These are phyloP conservation scores for Cololabis saira DNA, from an alignment of 2,113 vertebrate species.

Conservation along the genomic window DNA sequence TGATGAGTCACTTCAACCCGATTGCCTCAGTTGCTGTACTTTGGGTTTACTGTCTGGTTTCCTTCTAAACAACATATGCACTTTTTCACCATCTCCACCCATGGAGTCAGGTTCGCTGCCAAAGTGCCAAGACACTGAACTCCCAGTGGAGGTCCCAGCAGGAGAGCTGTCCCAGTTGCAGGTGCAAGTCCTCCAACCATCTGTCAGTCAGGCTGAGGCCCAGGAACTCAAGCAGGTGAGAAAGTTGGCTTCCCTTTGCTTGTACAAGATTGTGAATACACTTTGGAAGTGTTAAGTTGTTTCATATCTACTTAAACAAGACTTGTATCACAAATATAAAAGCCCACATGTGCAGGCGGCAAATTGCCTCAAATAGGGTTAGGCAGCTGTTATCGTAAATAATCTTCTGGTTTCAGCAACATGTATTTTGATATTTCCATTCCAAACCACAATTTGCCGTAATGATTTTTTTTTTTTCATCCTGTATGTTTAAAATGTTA, in stretches of 20 bases:
- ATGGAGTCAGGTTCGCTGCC: constrained; percentile 79
- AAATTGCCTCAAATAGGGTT: constrained; percentile 8
- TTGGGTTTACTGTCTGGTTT: constrained; percentile 64
- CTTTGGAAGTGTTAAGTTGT: constrained; percentile 10
- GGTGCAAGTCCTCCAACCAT: constrained; percentile 79
- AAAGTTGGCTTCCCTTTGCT: constrained; percentile 3
- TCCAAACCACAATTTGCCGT: constrained; percentile 60
- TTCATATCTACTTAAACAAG: constrained; percentile 26
- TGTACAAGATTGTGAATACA: constrained; percentile 6
- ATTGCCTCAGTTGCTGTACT: constrained; percentile 59
- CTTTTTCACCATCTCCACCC: constrained; percentile 70
- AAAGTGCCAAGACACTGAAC: constrained; percentile 71
- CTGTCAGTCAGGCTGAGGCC: constrained; percentile 86
- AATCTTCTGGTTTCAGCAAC: constrained; percentile 31
- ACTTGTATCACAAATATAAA: constrained; percentile 17
- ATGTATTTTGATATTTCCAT: constrained; percentile 57
- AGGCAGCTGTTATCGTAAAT: constrained; percentile 37
- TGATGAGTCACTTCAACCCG: constrained; percentile 67
- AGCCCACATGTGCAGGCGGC: background rate
- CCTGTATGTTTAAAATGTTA: constrained; percentile 68
- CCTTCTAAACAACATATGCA: constrained; percentile 60
- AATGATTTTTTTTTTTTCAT: constrained; percentile 67
- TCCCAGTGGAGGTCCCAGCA: constrained; percentile 69
- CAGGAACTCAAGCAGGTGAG: constrained; percentile 91
- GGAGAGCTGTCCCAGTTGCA: constrained; percentile 81